phyloP scores from a whole-genome alignment of 1,140 invertebrate species.

The Schlechtendalia chinensis region DNA sequence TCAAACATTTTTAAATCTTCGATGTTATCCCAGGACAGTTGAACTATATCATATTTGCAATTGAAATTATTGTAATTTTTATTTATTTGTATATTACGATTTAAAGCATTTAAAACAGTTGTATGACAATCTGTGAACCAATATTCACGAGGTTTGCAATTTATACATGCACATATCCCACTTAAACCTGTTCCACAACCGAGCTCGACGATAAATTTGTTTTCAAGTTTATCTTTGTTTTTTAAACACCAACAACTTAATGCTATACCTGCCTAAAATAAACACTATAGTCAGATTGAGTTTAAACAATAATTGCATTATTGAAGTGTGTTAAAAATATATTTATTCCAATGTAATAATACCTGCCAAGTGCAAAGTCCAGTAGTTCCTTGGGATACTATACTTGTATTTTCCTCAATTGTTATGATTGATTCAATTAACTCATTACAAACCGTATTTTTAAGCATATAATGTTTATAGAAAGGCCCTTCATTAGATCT shows the following conservation, averaged over 20 bases:
- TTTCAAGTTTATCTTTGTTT: slow-evolving; percentile 56
- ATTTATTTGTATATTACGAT: slow-evolving; percentile 47
- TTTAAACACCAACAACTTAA: slow-evolving; percentile 61
- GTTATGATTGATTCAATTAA: slow-evolving; percentile 54
- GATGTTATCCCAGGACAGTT: slow-evolving; percentile 12
- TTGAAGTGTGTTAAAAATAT: background rate
- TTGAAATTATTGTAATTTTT: background rate
- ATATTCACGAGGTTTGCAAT: slow-evolving; percentile 58
- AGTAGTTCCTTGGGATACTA: slow-evolving; percentile 63
- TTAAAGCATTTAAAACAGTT: slow-evolving; percentile 56
- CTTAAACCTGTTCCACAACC: slow-evolving; percentile 63
- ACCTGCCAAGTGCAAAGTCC: slow-evolving; percentile 63
- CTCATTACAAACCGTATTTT: slow-evolving; percentile 50
- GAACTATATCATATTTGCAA: slow-evolving; percentile 16
- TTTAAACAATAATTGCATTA: background rate
- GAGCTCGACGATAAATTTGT: slow-evolving; percentile 61
- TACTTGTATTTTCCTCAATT: slow-evolving; percentile 59
- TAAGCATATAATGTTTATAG: slow-evolving; percentile 59
- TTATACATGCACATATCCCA: slow-evolving; percentile 58
- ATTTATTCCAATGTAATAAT: slow-evolving; percentile 24
- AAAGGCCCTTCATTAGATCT: slow-evolving; percentile 18
- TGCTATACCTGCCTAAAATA: slow-evolving; percentile 57
- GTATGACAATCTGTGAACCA: slow-evolving; percentile 61
- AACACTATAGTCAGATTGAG: background rate
- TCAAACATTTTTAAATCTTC: slow-evolving; percentile 19